Conservation (phyloP, 2,797 vertebrate genomes). For the Avahi laniger region DNA sequence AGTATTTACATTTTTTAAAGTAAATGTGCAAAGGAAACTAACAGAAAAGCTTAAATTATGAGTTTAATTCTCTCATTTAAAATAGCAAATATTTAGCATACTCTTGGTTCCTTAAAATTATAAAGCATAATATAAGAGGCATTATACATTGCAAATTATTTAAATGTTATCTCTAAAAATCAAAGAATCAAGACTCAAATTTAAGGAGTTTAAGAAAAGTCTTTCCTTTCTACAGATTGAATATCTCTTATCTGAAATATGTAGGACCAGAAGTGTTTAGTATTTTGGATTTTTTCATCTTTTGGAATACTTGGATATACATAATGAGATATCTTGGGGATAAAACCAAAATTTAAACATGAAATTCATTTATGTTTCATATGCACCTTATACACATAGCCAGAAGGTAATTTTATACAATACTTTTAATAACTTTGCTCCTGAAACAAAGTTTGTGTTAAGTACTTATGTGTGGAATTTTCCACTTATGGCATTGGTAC, state of each 20-base stretch:
- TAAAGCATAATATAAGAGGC: background rate
- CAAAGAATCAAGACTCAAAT: background rate
- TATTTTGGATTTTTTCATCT: background rate
- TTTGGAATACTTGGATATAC: background rate
- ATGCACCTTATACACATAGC: background rate
- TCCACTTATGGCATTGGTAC: background rate
- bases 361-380: background rate
- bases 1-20: background rate
- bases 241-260: background rate
- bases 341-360: background rate
- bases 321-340: background rate
- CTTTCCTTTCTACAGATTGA: background rate
- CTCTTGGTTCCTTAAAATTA: background rate
- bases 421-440: background rate
- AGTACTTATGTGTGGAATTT: background rate
- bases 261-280: background rate
- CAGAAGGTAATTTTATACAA: background rate
- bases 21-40: background rate
- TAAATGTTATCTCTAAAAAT: slow-evolving; percentile 3
- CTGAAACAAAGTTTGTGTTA: background rate
- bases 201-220: background rate
- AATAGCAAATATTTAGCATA: background rate
- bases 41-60: background rate
- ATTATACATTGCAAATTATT: background rate
- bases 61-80: background rate